phyloP scores from a whole-genome alignment of 2,113 vertebrate genomes.

The Tichodroma muraria region DNA sequence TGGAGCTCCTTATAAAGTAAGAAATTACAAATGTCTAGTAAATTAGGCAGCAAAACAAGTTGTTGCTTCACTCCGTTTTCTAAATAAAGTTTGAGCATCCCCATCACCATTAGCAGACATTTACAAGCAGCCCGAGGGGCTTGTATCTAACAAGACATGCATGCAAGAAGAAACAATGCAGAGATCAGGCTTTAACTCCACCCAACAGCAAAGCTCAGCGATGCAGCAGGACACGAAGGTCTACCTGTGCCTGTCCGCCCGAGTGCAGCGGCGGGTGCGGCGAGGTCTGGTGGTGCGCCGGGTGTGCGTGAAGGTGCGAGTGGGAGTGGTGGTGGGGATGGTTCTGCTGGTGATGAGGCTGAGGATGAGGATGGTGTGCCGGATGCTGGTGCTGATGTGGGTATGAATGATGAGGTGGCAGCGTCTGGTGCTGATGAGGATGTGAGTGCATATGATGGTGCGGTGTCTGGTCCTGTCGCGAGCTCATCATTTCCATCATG shows the following conservation, averaged over 20 bases:
- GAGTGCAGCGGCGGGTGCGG: slow-evolving; percentile 89
- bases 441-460: slow-evolving; percentile 96
- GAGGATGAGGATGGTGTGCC: slow-evolving; percentile 85
- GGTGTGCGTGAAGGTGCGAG: slow-evolving; percentile 86
- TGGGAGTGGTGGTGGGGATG: slow-evolving; percentile 93
- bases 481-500: slow-evolving; percentile 99
- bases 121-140: not conserved
- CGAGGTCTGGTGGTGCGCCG: slow-evolving; percentile 91
- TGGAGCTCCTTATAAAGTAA: slow-evolving; percentile 22
- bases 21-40: not conserved
- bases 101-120: not conserved
- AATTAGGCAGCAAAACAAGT: slow-evolving; percentile 15
- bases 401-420: slow-evolving; percentile 79
- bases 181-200: not conserved
- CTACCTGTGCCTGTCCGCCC: slow-evolving; percentile 88
- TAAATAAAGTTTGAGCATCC: not conserved
- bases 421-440: slow-evolving; percentile 90
- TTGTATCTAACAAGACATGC: not conserved
- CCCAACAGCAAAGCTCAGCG: not conserved
- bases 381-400: slow-evolving; percentile 88
- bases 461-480: slow-evolving; percentile 85
- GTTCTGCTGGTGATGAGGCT: slow-evolving; percentile 87
- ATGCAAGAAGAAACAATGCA: not conserved
- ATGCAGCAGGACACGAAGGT: not conserved
- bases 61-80: not conserved